Conservation (phyloP, 1,140 invertebrate species). For the Andrena cerasifolii region DNA sequence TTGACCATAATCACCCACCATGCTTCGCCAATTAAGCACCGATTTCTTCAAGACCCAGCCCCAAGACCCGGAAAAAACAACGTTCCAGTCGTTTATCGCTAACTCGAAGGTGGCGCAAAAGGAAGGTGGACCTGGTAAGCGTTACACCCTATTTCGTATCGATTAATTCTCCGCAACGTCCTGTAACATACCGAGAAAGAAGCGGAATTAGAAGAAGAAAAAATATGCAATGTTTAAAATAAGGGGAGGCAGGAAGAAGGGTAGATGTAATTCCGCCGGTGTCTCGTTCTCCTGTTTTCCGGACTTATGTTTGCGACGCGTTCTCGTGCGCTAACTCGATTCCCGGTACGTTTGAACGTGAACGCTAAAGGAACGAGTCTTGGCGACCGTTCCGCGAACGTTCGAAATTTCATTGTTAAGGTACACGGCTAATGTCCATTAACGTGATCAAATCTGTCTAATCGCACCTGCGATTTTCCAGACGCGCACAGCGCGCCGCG, state of each 20-base stretch:
- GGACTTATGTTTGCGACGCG: slow-evolving; percentile 1
- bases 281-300: no score
- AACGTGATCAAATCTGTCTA: slow-evolving; percentile 36
- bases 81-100: slow-evolving; percentile 55
- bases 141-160: no score
- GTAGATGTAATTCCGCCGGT: no score
- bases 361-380: not conserved
- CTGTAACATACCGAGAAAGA: not conserved
- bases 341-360: not conserved
- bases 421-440: slow-evolving; percentile 11
- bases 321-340: slow-evolving; percentile 4
- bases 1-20: no score
- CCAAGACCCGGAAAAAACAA: slow-evolving; percentile 57
- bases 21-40: slow-evolving; percentile 61
- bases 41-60: slow-evolving; percentile 54
- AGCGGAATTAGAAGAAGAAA: no score
- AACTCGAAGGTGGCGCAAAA: slow-evolving; percentile 48
- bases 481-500: not conserved
- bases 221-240: no score
- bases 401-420: slow-evolving; percentile 27
- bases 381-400: not conserved
- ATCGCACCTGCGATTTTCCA: slow-evolving; percentile 49
- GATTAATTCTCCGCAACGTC: not conserved
- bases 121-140: slow-evolving; percentile 60
- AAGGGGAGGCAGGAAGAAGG: no score